Percentiles rank a stretch among this genome's conserved stretches.
Conservation (phyloP, 1,140 invertebrate genomes). For the Phenacoccus solenopsis region DNA sequence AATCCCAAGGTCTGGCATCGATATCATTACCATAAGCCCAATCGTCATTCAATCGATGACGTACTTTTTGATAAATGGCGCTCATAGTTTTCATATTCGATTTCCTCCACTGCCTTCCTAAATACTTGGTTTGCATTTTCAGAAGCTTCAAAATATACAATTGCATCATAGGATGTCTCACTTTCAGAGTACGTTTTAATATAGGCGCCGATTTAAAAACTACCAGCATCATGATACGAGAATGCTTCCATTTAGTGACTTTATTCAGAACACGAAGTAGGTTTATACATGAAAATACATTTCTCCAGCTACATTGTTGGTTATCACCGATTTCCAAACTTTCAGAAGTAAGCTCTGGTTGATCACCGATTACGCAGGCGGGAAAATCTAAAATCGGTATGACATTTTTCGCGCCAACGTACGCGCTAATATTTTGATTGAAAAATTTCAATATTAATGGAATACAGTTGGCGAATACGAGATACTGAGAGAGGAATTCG, state of each 20-base stretch:
- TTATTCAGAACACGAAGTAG: slow-evolving; percentile 93
- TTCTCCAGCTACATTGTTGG: slow-evolving; percentile 87
- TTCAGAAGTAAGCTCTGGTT: slow-evolving; percentile 85
- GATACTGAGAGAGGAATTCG: slow-evolving; percentile 97
- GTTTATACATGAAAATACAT: slow-evolving; percentile 97
- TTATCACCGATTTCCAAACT: slow-evolving; percentile 82
- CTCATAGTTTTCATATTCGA: slow-evolving; percentile 99
- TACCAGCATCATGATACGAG: slow-evolving; percentile 98
- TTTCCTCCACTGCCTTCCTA: slow-evolving; percentile 97
- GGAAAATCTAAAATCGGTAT: slow-evolving; percentile 93
- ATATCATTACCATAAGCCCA: slow-evolving; percentile 99
- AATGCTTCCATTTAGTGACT: slow-evolving; percentile 98
- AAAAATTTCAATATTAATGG: slow-evolving; percentile 97
- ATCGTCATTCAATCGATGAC: slow-evolving; percentile 92
- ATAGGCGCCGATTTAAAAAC: slow-evolving; percentile 99
- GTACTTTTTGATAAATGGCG: slow-evolving; percentile 94
- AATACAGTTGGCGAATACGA: slow-evolving; percentile 99
- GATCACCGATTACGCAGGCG: slow-evolving; percentile 89
- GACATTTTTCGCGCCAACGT: slow-evolving; percentile 88
- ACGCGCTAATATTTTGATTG: slow-evolving; percentile 94
- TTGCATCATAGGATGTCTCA: slow-evolving; percentile 94
- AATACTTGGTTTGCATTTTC: slow-evolving; percentile 99
- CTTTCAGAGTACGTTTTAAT: slow-evolving; percentile 88
- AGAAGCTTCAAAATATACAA: slow-evolving; percentile 93
- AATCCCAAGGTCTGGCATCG: slow-evolving; percentile 95